Evolutionary conservation across 2,113 vertebrate species (phyloP), one percentile per base, ranked within the genome.

Genomic region (Corythornis cristatus): DNA sequence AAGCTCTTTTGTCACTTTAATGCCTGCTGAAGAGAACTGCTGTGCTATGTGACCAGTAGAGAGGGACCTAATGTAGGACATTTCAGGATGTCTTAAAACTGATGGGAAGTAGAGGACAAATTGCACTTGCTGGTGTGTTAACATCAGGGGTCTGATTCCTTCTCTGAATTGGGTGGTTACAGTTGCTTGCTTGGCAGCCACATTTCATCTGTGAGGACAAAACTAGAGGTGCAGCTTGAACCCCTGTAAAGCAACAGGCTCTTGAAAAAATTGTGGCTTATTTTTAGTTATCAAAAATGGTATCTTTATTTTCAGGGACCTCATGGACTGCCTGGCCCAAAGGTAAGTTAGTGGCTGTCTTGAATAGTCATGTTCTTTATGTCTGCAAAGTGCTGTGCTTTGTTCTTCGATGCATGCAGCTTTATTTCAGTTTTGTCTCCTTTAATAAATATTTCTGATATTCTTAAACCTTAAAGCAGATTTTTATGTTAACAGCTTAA

Each of bases 271-370:
- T 8, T 8, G 12, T 56, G 31, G 4, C 6, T 0, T 50, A 26
- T 71, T 26, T 88, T 88, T 96, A 9, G 3, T 93, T 83, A 86
- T 95, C 67, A 91, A 94, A 95, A 93, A 77, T 73, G 9, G 33
- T 84, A 35, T 91, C 77, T 97, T 96, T 80, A 81, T 97, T 98
- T 98, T 90, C 95, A 99, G 99, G 99, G 99, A 93, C 99, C 99
- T 64, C 99, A 99, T 93, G 99, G 99, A 95, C 98, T 99, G 90
- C 98, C 99, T 93, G 99, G 99, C 95, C 98, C 98, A 92, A 99
- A 99, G 99, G 99, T 99, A 98, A 98, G 86, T 86, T 72, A 82
- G 60, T 81, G 72, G 20, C 71, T 93, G 22, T 84, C 80, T 84
- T 66, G 61, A 89, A 77, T 37, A 80, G 33, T 54, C 2, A 0